A percentile compares a stretch with the other conserved stretches of the same genome.
These are phyloP conservation scores for Pterophyllum scalare DNA, from an alignment of 2,113 vertebrate genomes.

Conservation along the genomic window DNA sequence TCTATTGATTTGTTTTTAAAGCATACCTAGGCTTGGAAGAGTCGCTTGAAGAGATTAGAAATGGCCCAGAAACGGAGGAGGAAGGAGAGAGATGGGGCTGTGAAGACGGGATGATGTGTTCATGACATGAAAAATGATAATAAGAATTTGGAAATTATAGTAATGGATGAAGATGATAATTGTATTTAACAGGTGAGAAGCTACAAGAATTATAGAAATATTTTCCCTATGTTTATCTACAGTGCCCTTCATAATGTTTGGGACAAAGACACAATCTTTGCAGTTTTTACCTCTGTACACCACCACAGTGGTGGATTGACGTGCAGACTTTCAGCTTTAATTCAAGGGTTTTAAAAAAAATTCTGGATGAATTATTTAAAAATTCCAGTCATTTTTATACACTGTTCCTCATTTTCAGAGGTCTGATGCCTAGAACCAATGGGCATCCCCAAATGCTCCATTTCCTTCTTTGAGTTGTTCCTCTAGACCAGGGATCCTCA, in stretches of 20 bases:
- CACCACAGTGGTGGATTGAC: too few species aligned
- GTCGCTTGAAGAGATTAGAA: conserved; percentile 79
- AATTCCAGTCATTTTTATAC: too few species aligned
- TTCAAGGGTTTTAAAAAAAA: too few species aligned
- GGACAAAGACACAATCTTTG: background rate
- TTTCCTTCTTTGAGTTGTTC: too few species aligned
- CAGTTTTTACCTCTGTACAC: background rate
- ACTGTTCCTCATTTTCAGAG: too few species aligned
- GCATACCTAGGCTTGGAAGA: conserved; percentile 90
- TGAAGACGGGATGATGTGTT: conserved; percentile 1
- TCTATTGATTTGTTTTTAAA: conserved; percentile 99
- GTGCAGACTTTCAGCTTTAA: too few species aligned
- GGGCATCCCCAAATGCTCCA: too few species aligned
- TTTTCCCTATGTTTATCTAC: background rate
- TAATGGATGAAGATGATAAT: conserved; percentile 1
- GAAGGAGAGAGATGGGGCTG: conserved; percentile 14
- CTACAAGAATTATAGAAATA: conserved; percentile 5
- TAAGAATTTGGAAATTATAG: conserved; percentile 33
- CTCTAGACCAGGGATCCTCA: too few species aligned
- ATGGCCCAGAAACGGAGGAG: conserved; percentile 60
- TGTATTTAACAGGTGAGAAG: conserved; percentile 13
- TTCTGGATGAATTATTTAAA: too few species aligned
- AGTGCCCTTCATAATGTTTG: background rate
- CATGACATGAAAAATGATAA: conserved; percentile 6
- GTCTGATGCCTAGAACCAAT: too few species aligned